Percentiles rank a stretch among this genome's conserved stretches.
Conservation (phyloP, 2,113 vertebrate species). For the Terrapene triunguis region DNA sequence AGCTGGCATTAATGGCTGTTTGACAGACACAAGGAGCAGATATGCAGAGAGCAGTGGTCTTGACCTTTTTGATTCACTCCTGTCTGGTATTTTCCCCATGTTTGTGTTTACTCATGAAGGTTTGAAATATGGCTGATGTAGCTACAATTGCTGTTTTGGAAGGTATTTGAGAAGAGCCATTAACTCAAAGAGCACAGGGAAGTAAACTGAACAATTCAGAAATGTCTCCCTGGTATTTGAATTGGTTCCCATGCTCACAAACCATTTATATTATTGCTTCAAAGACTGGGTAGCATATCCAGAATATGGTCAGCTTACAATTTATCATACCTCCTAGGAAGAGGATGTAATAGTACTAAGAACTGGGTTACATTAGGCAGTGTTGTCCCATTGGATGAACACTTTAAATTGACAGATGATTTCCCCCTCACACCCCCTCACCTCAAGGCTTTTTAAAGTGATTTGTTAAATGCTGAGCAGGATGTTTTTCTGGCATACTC, state of each 20-base stretch:
- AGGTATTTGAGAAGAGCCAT: neutral
- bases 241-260: conserved; percentile 50
- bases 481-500: neutral
- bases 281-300: neutral
- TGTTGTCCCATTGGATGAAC: conserved; percentile 59
- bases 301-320: neutral
- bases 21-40: neutral
- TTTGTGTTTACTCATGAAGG: neutral
- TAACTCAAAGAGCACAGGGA: conserved; percentile 12
- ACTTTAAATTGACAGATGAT: conserved; percentile 34
- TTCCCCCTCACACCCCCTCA: neutral
- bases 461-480: conserved; percentile 46
- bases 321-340: conserved; percentile 35
- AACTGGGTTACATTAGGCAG: conserved; percentile 16
- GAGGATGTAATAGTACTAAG: neutral
- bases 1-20: neutral
- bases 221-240: conserved; percentile 28
- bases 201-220: conserved; percentile 41
- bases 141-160: neutral
- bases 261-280: neutral
- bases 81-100: neutral
- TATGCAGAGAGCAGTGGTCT: neutral
- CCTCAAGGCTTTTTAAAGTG: conserved; percentile 14
- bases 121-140: neutral
- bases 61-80: neutral